Evolutionary conservation across 1,140 invertebrate genomes (phyloP).

Genomic region (Dreissena rostriformis): DNA sequence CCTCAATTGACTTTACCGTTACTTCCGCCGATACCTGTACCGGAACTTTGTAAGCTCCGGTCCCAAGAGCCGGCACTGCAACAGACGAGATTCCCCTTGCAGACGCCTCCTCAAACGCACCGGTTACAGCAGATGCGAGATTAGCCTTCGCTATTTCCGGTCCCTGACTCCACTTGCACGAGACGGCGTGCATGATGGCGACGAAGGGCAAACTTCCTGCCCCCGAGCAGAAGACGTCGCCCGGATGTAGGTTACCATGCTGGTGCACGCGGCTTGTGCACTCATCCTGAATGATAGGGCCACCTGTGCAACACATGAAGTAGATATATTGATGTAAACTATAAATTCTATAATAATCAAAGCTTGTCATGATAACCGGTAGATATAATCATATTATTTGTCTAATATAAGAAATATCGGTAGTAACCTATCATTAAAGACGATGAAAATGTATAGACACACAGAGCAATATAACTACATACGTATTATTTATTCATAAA

Average conservation of each 20-base stretch:
- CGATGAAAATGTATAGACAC: neutral
- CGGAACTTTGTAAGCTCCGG: constrained; percentile 21
- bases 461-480: no score
- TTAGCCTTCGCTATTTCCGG: neutral
- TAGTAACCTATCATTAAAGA: neutral
- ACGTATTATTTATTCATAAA: no score
- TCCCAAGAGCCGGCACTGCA: constrained; percentile 15
- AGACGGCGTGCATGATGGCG: constrained; percentile 22
- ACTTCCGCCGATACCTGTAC: neutral
- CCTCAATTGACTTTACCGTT: neutral
- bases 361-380: neutral
- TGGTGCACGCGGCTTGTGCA: neutral
- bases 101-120: neutral
- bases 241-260: neutral
- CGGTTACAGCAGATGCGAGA: neutral
- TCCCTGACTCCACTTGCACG: constrained; percentile 14
- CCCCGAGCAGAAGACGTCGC: neutral
- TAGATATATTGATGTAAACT: neutral
- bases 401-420: neutral
- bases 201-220: constrained; percentile 1
- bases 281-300: constrained; percentile 15
- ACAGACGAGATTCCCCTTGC: neutral
- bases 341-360: neutral
- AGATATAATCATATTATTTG: neutral
- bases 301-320: neutral